Conservation (phyloP, 1,140 invertebrate genomes). For the Nasonia longicornis region DNA sequence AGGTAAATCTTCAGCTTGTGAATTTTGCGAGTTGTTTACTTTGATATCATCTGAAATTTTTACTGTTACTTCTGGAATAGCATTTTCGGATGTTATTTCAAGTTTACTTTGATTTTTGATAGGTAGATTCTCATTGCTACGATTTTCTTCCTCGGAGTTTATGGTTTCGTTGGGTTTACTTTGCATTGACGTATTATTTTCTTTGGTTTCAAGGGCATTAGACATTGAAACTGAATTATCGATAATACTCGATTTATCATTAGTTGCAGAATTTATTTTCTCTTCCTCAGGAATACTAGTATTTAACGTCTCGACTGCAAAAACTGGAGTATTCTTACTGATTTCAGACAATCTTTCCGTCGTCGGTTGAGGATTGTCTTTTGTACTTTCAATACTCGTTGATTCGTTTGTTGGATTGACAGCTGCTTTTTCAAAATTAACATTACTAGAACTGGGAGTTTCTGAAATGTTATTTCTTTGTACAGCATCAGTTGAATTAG, state of each 20-base stretch:
- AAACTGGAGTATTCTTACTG: too few species aligned
- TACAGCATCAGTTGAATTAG: background rate
- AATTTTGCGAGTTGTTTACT: background rate
- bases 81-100: background rate
- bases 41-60: background rate
- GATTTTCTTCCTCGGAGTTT: too few species aligned
- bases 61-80: background rate
- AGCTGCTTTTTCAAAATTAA: background rate
- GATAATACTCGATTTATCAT: too few species aligned
- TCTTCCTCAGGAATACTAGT: background rate
- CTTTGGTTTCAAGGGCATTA: too few species aligned
- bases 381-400: too few species aligned
- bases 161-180: background rate
- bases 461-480: background rate
- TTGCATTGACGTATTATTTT: background rate
- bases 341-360: too few species aligned
- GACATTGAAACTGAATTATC: too few species aligned
- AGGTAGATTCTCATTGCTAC: too few species aligned
- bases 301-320: background rate
- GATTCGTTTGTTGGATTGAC: too few species aligned
- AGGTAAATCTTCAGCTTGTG: background rate
- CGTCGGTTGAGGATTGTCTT: too few species aligned
- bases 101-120: too few species aligned
- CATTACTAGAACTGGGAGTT: background rate
- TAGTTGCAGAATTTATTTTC: background rate